Base-by-base conservation (phyloP, 2,888 invertebrate species). In the Synergus laeviventris region DNA sequence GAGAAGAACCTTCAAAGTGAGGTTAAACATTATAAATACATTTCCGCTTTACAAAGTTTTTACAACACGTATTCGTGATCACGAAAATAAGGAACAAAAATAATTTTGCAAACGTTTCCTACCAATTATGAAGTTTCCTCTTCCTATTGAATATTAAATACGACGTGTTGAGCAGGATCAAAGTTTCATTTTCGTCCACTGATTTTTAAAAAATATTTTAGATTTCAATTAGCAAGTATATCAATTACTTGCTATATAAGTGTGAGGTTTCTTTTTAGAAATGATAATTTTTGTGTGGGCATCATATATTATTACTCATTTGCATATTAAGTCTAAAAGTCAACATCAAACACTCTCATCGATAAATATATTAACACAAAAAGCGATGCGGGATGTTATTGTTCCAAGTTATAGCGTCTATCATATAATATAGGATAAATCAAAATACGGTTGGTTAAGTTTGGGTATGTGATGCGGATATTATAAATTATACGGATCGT, bases 381-480 rank as follows among this genome's bases (percentile, higher is more conserved):
- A 61, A 12, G n/a, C 61, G 61, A 61, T 36, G 61, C 61, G 36
- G 14, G 61, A 61, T 16, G 31, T 61, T 61, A 36, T 61, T 61
- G 61, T 61, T 36, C 16, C 61, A 61, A 61, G 61, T 16, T 31
- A 59, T 8, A n/a, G n/a, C 31, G n/a, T n/a, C n/a, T n/a, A n/a
- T n/a, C n/a, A n/a, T n/a, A n/a, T 31, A 31, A 31, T 60, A 61
- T 60, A 61, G 61, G n/a, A 61, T 61, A 61, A 61, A 61, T 61
- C 61, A 36, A 31, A 61, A 31, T n/a, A 61, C 36, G 61, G 36
- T 61, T 16, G 31, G 36, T 31, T 61, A 36, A 60, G 31, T 3
- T 60, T 5, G 31, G 31, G 14, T 60, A 60, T 24, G 21, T 21
- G 18, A 12, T n/a, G n/a, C n/a, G 18, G 4, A n/a, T 11, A n/a